Percentiles rank a stretch among this genome's conserved stretches.
These are phyloP conservation scores for Microcebus murinus DNA, from an alignment of 2,113 vertebrate species.

Conservation along the genomic window DNA sequence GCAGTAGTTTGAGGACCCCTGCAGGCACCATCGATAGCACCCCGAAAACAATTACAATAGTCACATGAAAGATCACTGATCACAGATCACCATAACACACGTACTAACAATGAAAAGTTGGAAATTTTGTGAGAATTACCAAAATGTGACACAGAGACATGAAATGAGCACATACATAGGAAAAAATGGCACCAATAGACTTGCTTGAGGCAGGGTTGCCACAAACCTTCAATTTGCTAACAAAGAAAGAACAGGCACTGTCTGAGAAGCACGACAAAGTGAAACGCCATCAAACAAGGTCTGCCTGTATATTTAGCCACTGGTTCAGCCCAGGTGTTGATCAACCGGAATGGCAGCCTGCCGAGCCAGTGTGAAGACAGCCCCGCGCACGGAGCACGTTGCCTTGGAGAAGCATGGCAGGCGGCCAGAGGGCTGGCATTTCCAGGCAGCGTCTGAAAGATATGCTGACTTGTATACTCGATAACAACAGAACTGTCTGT, in stretches of 20 bases:
- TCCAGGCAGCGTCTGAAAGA: conserved; percentile 36
- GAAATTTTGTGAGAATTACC: not conserved
- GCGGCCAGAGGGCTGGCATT: not conserved
- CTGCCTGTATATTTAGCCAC: not conserved
- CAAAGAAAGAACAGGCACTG: not conserved
- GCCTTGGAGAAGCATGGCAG: not conserved
- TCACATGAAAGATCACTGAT: not conserved
- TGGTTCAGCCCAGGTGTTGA: not conserved
- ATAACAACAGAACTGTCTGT: conserved; percentile 29
- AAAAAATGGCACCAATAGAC: not conserved
- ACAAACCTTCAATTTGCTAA: not conserved
- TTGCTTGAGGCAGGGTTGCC: not conserved
- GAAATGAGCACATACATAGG: not conserved
- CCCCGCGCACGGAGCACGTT: rapidly evolving
- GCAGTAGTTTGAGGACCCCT: too few relatives aligned
- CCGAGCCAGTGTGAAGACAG: not conserved
- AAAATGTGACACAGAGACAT: not conserved
- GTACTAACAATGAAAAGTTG: not conserved
- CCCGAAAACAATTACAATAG: not conserved
- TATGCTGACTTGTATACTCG: not conserved
- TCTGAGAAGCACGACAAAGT: not conserved
- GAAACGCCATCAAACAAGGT: not conserved
- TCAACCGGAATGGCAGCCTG: not conserved
- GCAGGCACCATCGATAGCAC: too few relatives aligned
- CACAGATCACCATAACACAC: not conserved